Base-by-base conservation (phyloP, 2,113 vertebrate species). In the Triplophysa tibetana region DNA sequence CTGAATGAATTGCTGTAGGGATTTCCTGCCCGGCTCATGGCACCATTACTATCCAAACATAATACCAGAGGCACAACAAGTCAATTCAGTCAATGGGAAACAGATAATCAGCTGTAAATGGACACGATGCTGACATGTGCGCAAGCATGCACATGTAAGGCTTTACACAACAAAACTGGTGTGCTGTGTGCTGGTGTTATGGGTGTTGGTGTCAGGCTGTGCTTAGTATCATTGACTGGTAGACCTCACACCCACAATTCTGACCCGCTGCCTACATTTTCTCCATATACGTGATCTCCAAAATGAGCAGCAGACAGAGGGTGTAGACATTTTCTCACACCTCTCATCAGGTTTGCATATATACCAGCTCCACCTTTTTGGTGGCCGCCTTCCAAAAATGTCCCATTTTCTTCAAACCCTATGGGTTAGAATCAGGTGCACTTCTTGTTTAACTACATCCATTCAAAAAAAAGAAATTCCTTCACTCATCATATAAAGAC, bases 11-110 rank as follows among this genome's bases (percentile, higher is more conserved):
- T 85, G 81, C 74, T 80, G 78, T 54, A 78, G 62, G 81, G 78
- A 85, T 81, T 82, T 85, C 84, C 84, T 82, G 81, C 81, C 26
- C 17, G 61, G 13, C 50, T 52, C 48, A 33, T 45, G 43, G 62
- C 45, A 48, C 54, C 38, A 21, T n/a, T 58, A 52, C 50, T 52
- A 52, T 14, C 50, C 50, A 52, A 11, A 52, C 50, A 52, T 52
- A 52, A 52, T 52, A 52, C 50, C 56, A 4, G 21, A 63, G 73
- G 45, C 23, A 77, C 23, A 48, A 65, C 2, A 38, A 65, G 62
- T 77, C 26, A 65, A 65, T 54, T 65, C 62, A 65, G 61, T 24
- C 43, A 17, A 45, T 16, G 33, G 38, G n/a, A 74, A 61, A 70
- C 26, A 56, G 48, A 70, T 50, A n/a, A 38, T 38, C 33, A 8